Percentiles rank a stretch among this genome's conserved stretches.
These are phyloP conservation scores for Panzeria rudis DNA, from an alignment of 2,888 invertebrate genomes.

Conservation along the genomic window DNA sequence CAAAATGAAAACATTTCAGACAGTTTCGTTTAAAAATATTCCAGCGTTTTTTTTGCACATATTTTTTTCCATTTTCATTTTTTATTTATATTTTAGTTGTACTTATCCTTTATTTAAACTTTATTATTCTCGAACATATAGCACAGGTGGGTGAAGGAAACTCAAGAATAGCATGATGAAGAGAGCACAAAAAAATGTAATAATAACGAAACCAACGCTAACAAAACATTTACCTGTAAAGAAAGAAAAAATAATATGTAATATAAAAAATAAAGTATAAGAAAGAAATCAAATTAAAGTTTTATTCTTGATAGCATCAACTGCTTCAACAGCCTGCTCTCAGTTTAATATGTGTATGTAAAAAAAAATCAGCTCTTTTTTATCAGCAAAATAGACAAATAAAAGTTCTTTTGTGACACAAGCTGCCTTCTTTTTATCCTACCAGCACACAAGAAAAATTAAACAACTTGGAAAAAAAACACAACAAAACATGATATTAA, in stretches of 20 bases:
- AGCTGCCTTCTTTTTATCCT: background rate
- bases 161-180: background rate
- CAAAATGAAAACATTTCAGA: constrained; percentile 47
- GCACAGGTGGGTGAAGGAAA: constrained; percentile 42
- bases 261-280: background rate
- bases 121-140: constrained; percentile 11
- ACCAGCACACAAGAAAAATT: constrained; percentile 34
- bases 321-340: constrained; percentile 24
- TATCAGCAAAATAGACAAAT: constrained; percentile 18
- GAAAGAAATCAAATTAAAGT: constrained; percentile 59
- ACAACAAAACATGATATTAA: constrained; percentile 37
- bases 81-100: constrained; percentile 5
- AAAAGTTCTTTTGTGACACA: constrained; percentile 6
- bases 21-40: constrained; percentile 55
- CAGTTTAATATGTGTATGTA: background rate
- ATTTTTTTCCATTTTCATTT: background rate
- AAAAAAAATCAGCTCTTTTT: constrained; percentile 7
- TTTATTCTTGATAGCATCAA: constrained; percentile 40
- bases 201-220: constrained; percentile 47
- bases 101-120: constrained; percentile 55
- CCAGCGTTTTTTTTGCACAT: background rate
- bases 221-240: constrained; percentile 65
- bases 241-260: constrained; percentile 38
- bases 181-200: background rate
- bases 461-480: constrained; percentile 30